Conservation (phyloP, 2,888 invertebrate species). For the Cryptophagus acutangulus region DNA sequence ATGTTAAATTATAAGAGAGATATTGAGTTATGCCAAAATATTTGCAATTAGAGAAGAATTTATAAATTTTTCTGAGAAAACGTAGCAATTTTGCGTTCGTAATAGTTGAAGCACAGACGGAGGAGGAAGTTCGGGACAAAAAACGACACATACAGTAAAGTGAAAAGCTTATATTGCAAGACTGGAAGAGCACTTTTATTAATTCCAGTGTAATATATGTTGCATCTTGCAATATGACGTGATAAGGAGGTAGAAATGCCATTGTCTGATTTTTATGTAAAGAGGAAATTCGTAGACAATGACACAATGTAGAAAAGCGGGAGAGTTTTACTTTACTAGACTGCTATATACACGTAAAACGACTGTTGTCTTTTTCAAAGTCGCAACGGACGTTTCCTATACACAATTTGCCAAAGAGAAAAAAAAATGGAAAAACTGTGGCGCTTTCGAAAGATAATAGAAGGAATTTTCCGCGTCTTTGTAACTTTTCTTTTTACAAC, state of each 20-base stretch:
- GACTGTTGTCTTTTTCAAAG: slow-evolving; percentile 13
- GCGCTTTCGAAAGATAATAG: slow-evolving; percentile 24
- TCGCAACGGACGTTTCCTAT: slow-evolving; percentile 19
- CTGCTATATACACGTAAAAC: slow-evolving; percentile 1
- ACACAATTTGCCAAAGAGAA: slow-evolving; percentile 17
- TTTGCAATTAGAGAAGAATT: too few relatives aligned
- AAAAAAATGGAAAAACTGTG: slow-evolving; percentile 5
- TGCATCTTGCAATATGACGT: slow-evolving; percentile 14
- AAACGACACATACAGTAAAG: too few relatives aligned
- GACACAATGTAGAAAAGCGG: slow-evolving; percentile 22
- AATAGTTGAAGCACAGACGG: too few relatives aligned
- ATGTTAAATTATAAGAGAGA: too few relatives aligned
- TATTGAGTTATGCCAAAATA: too few relatives aligned
- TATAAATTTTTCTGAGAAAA: too few relatives aligned
- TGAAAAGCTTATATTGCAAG: too few relatives aligned
- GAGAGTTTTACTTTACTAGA: slow-evolving; percentile 4
- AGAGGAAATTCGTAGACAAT: slow-evolving; percentile 33
- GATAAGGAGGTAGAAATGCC: slow-evolving; percentile 25
- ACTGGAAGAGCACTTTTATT: too few relatives aligned
- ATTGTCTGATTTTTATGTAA: slow-evolving; percentile 30
- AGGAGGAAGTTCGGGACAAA: too few relatives aligned
- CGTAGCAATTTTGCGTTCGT: too few relatives aligned
- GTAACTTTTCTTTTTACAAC: slow-evolving; percentile 21
- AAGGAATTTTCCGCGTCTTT: slow-evolving; percentile 26
- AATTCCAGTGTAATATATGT: too few relatives aligned